Evolutionary conservation across 37 sponge, comb jelly and placozoan species (phyloP).

Genomic region (Hexactinellida sp.): DNA sequence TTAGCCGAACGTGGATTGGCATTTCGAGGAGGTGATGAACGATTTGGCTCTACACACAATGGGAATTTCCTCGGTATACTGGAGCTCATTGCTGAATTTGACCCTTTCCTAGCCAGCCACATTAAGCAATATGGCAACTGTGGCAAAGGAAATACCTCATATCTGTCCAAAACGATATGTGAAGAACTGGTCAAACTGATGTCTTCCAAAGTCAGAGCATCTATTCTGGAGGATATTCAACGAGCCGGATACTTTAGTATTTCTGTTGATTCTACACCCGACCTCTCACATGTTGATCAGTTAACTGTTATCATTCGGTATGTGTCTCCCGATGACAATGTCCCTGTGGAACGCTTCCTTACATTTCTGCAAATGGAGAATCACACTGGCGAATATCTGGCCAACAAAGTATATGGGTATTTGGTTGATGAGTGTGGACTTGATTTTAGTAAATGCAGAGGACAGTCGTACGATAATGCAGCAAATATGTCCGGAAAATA

Average conservation of each 20-base stretch:
- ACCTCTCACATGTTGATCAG: neutral
- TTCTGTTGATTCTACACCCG: conserved; percentile 13
- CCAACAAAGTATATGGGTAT: neutral
- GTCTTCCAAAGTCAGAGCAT: neutral
- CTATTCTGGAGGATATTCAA: neutral
- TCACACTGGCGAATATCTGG: conserved; percentile 20
- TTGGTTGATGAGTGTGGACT: neutral
- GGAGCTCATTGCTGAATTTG: neutral
- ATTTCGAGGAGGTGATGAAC: conserved; percentile 2
- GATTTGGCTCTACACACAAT: neutral
- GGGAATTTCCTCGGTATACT: conserved; percentile 9
- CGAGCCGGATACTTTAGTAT: neutral
- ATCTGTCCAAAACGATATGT: neutral
- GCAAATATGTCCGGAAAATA: conserved; percentile 21
- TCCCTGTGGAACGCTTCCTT: conserved; percentile 23
- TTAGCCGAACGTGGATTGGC: neutral
- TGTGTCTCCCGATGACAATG: neutral
- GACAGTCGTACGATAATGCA: conserved; percentile 27
- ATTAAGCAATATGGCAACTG: neutral
- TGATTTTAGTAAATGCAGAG: neutral
- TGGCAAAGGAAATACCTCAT: neutral
- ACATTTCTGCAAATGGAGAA: conserved; percentile 7
- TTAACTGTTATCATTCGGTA: neutral
- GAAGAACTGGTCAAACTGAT: neutral
- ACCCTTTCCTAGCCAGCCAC: neutral